A percentile compares a stretch with the other conserved stretches of the same genome.
phyloP scores from a whole-genome alignment of 30 jellyfish, hydroid and myxozoan genomes.

The Haliclystus octoradiatus region DNA sequence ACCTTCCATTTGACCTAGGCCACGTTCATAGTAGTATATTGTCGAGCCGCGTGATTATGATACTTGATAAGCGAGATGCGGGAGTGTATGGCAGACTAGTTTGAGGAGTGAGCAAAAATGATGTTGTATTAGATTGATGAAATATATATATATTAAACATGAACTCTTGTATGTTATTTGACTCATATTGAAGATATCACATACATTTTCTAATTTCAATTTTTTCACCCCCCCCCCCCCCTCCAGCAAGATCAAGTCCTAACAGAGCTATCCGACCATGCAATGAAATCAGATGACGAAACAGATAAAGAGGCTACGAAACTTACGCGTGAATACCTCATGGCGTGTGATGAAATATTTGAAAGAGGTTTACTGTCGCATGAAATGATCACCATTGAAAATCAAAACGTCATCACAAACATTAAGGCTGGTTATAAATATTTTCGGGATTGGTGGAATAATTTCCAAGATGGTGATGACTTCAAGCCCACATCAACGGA shows the following conservation, averaged over 20 bases:
- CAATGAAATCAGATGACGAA: not conserved
- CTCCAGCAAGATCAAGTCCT: not conserved
- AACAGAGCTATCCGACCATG: not conserved
- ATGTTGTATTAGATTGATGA: no score
- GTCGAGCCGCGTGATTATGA: no score
- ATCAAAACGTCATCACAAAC: not conserved
- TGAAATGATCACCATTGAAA: constrained; percentile 1
- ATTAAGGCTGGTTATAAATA: constrained; percentile 5
- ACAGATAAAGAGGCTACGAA: not conserved
- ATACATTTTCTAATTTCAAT: no score
- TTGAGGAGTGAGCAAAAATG: no score
- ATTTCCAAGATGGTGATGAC: constrained; percentile 7
- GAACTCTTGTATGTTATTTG: no score
- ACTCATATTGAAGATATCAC: no score
- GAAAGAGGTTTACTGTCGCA: constrained; percentile 4
- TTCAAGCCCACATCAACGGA: constrained; percentile 1
- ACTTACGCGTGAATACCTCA: not conserved
- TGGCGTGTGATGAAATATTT: constrained; percentile 1
- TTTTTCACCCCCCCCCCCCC: no score
- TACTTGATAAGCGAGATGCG: no score
- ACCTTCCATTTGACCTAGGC: no score
- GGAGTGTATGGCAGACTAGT: no score
- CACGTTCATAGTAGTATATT: no score
- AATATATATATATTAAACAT: no score
- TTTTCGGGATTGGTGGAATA: constrained; percentile 20